Base-by-base conservation (phyloP, 2,797 vertebrate species). In the Acipenser transmontanus region DNA sequence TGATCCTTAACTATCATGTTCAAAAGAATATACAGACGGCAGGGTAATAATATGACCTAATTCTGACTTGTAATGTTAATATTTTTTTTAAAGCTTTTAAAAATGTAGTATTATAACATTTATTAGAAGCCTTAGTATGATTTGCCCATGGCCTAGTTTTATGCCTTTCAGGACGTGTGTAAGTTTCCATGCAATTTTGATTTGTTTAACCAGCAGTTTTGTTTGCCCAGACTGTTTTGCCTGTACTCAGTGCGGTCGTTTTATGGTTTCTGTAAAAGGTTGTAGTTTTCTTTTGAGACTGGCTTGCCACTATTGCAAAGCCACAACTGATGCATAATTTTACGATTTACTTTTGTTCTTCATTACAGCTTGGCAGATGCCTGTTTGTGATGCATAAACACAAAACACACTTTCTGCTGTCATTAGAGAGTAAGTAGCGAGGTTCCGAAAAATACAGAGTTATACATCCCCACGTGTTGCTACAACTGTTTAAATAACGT, bases 251-350 rank as follows among this genome's bases (percentile, higher is more conserved):
- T 92, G 91, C 71, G 86, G 91, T 88, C 82, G 85, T 83, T 94
- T 92, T 91, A 93, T 90, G 87, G 88, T 91, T 92, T 90, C 87
- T 92, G 91, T 93, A 91, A 94, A 93, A 92, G 89, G 85, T 91
- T 82, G 84, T 79, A 82, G 83, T 90, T 94, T 94, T 87, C 89
- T 93, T 34, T 93, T 93, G 86, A 93, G 93, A 85, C 80, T 77
- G 69, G 88, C 74, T 85, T 78, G 76, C 59, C 20, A 50, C 66
- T 69, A 61, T 76, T 81, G 84, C 92, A 93, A 95, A 94, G 74
- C 93, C 91, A 87, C 93, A 92, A 91, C 88, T 91, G 92, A 95
- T 94, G 84, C 79, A 83, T 80, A 77, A 63, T 83, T 86, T 86
- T 85, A 72, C 78, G 83, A 66, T 85, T 73, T 70, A 83, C 85